Percentiles rank a stretch among this genome's conserved stretches.
Evolutionary conservation across 2,888 invertebrate species (phyloP).

Genomic region (Acrocyrtus sp.): DNA sequence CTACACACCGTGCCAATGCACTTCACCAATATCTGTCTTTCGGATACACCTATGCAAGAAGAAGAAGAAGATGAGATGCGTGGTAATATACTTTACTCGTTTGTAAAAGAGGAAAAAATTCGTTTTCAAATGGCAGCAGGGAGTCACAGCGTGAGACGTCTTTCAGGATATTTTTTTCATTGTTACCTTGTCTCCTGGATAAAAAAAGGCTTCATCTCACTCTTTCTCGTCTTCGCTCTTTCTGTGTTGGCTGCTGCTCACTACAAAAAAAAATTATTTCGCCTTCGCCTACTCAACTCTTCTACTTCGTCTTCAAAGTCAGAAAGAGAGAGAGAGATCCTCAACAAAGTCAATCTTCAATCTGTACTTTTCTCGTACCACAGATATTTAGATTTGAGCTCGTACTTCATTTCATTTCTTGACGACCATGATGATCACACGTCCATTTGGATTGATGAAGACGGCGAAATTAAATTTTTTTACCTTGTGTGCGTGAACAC

Average conservation of each 20-base stretch:
- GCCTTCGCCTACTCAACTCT: conserved; percentile 47
- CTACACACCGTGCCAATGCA: conserved; percentile 42
- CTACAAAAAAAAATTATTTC: too few relatives aligned
- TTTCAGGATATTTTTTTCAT: conserved; percentile 63
- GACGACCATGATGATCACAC: too few relatives aligned
- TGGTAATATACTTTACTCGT: conserved; percentile 8
- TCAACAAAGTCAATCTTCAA: conserved; percentile 40
- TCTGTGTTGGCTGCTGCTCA: conserved; percentile 17
- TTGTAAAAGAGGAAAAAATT: conserved; percentile 60
- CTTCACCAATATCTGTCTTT: neutral
- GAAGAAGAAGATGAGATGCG: neutral
- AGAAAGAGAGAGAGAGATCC: neutral
- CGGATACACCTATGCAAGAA: neutral
- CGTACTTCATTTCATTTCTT: conserved; percentile 37
- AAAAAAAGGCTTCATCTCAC: conserved; percentile 63
- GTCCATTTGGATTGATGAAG: conserved; percentile 44
- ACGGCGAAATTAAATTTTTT: too few relatives aligned
- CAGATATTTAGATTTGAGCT: conserved; percentile 29
- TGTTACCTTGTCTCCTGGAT: conserved; percentile 63
- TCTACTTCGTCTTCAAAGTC: conserved; percentile 2
- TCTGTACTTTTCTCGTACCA: too few relatives aligned
- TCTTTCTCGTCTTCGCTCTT: conserved; percentile 27
- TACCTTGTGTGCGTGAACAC: neutral
- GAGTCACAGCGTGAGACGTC: conserved; percentile 64
- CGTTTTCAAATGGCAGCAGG: conserved; percentile 64